These are phyloP conservation scores for Cosmia pyralina DNA, from an alignment of 2,888 invertebrate genomes.

Conservation along the genomic window DNA sequence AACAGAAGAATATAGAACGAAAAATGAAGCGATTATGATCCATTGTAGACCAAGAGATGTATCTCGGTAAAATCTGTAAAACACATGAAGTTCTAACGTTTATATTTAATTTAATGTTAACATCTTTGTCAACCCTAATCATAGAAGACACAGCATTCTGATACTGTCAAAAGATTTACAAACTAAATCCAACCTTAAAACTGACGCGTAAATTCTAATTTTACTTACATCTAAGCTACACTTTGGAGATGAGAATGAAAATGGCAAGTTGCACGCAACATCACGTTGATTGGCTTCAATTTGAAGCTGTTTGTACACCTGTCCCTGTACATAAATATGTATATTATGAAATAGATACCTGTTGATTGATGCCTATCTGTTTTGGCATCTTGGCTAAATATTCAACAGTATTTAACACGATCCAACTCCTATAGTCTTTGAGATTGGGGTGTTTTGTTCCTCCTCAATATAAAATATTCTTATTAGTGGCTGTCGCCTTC, in stretches of 20 bases:
- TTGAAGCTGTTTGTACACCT: conserved; percentile 51
- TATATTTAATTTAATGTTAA: no score
- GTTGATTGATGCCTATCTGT: no score
- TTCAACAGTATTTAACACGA: no score
- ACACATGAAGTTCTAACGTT: background rate
- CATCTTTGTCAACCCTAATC: conserved; percentile 55
- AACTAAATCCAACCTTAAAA: conserved; percentile 25
- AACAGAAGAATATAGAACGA: background rate
- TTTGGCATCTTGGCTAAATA: background rate
- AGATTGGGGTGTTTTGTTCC: background rate
- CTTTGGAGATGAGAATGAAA: conserved; percentile 47
- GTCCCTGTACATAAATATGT: conserved; percentile 5
- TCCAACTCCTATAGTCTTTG: background rate
- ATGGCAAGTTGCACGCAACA: conserved; percentile 52
- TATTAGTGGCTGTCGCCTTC: background rate
- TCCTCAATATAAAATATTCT: background rate
- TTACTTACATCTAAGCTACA: conserved; percentile 3
- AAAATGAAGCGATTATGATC: no score
- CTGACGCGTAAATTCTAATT: conserved; percentile 6
- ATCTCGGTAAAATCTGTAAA: background rate
- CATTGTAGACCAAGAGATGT: no score
- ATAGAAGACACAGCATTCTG: conserved; percentile 23
- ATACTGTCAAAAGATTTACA: conserved; percentile 18
- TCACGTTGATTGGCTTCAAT: conserved; percentile 42
- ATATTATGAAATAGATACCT: background rate